phyloP scores from a whole-genome alignment of 2,888 invertebrate species.

The Athalia cordata region DNA sequence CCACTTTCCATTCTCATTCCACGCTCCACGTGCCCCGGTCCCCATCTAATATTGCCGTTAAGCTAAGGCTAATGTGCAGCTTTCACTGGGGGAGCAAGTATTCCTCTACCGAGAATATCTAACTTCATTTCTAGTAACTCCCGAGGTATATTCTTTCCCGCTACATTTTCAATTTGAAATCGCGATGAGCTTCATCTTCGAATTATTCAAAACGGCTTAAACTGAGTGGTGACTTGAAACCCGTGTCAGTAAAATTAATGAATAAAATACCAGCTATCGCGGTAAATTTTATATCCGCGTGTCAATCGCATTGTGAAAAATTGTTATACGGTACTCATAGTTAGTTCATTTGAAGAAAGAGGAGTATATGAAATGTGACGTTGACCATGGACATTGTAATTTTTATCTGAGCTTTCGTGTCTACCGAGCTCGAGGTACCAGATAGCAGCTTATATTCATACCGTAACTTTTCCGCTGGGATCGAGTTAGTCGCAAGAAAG shows the following conservation, averaged over 20 bases:
- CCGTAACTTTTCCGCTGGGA: constrained; percentile 48
- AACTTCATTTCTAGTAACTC: constrained; percentile 5
- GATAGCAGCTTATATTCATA: constrained; percentile 11
- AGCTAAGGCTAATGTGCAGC: constrained; percentile 34
- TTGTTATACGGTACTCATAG: no score
- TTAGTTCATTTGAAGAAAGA: no score
- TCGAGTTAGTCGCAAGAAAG: constrained; percentile 62
- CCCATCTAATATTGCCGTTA: constrained; percentile 41
- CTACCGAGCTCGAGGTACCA: no score
- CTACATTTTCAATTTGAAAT: not conserved
- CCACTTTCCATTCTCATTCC: constrained; percentile 43
- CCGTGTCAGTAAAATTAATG: no score
- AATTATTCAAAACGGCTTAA: no score
- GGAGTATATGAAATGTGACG: no score
- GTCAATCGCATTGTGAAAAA: no score
- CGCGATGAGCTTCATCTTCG: no score
- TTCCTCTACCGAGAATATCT: not conserved
- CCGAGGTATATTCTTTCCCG: not conserved
- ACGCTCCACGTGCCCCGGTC: constrained; percentile 28
- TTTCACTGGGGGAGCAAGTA: constrained; percentile 25
- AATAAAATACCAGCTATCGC: no score
- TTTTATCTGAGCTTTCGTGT: not conserved
- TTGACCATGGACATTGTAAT: not conserved
- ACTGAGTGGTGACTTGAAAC: no score
- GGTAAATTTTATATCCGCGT: no score